Conservation (phyloP, 1,140 invertebrate genomes). For the Harpegnathos saltator region DNA sequence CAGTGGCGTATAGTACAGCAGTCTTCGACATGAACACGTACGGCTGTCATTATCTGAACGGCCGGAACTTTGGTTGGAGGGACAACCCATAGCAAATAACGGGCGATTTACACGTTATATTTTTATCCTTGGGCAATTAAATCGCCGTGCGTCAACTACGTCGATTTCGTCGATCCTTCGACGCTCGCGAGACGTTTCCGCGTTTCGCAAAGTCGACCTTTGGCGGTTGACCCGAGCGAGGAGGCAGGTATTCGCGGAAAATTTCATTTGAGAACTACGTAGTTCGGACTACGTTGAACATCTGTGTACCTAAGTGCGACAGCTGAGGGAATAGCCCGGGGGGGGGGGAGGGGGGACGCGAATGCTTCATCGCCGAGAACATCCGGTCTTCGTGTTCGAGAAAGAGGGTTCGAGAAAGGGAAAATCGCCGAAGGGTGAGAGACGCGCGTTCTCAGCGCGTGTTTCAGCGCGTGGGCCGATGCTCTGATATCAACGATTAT, state of each 20-base stretch:
- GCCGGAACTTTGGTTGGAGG: neutral
- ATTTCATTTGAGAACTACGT: too few species aligned
- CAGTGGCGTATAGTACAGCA: neutral
- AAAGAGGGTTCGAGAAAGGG: too few species aligned
- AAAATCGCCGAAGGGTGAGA: neutral
- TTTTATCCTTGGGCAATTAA: neutral
- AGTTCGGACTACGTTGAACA: too few species aligned
- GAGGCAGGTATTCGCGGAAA: too few species aligned
- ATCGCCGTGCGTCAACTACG: neutral
- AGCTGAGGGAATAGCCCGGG: too few species aligned
- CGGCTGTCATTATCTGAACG: neutral
- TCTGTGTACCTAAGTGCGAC: too few species aligned
- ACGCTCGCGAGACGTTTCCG: too few species aligned
- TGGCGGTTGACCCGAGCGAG: too few species aligned
- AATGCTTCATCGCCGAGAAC: too few species aligned
- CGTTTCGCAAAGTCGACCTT: too few species aligned
- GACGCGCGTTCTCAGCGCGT: neutral
- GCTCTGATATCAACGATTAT: constrained; percentile 47
- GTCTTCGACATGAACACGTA: neutral
- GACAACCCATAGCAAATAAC: neutral
- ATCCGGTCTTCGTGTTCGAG: too few species aligned
- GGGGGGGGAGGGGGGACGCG: too few species aligned
- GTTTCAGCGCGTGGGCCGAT: neutral
- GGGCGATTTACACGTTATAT: neutral
- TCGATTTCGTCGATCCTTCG: neutral